These are phyloP conservation scores for Dermatemys mawii DNA, from an alignment of 2,113 vertebrate genomes.

Conservation along the genomic window DNA sequence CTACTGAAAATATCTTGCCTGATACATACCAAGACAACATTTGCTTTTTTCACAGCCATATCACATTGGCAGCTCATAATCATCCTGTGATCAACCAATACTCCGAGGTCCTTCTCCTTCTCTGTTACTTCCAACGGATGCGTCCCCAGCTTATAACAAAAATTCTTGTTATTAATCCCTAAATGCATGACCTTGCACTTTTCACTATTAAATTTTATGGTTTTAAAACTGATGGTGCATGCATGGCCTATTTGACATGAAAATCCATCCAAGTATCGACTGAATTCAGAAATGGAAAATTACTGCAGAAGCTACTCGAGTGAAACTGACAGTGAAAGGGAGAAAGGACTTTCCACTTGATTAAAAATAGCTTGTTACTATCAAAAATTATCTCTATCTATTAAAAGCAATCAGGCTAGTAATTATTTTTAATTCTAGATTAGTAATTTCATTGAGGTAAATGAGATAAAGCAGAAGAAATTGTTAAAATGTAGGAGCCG, in stretches of 20 bases:
- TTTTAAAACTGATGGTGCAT: no score
- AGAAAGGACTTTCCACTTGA: neutral
- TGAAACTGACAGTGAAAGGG: conserved; percentile 4
- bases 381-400: conserved; percentile 19
- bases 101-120: no score
- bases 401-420: conserved; percentile 35
- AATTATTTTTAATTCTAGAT: conserved; percentile 50
- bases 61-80: no score
- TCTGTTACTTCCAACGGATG: no score
- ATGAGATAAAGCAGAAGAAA: neutral
- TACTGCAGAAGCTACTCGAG: neutral
- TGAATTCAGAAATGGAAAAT: neutral
- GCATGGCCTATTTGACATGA: neutral
- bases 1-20: no score
- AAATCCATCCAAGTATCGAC: neutral
- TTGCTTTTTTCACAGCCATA: no score
- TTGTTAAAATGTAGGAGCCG: conserved; percentile 1
- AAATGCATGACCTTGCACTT: no score
- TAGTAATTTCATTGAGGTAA: conserved; percentile 47
- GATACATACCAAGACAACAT: no score
- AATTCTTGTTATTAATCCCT: no score
- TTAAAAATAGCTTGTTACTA: conserved; percentile 18
- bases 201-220: no score
- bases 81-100: no score
- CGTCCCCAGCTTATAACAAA: no score